Evolutionary conservation across 2,888 invertebrate species (phyloP).

Genomic region (Caenorhabditis parvicauda): DNA sequence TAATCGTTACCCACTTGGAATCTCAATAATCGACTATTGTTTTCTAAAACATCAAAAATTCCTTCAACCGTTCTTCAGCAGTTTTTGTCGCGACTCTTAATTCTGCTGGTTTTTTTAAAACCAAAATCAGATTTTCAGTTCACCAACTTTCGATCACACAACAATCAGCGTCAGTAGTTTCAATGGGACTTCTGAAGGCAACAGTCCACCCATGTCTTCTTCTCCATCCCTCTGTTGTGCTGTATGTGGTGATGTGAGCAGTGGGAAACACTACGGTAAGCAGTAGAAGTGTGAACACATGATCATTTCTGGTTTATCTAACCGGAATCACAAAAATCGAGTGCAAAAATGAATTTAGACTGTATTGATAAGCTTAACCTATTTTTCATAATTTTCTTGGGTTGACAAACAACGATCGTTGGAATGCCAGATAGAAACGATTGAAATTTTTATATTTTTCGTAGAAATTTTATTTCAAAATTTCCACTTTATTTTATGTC

Average conservation of each 20-base stretch:
- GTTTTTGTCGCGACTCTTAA: too few relatives aligned
- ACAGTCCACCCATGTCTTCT: conserved; percentile 30
- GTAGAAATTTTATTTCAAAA: too few relatives aligned
- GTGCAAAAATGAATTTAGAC: neutral
- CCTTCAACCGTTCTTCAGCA: too few relatives aligned
- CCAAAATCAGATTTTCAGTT: conserved; percentile 7
- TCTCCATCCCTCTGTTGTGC: conserved; percentile 45
- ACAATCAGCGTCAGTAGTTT: conserved; percentile 53
- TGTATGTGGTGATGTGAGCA: conserved; percentile 60
- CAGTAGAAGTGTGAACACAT: neutral
- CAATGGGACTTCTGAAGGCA: too few relatives aligned
- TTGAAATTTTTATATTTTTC: too few relatives aligned
- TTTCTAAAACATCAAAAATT: too few relatives aligned
- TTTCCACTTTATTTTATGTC: too few relatives aligned
- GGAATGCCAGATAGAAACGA: too few relatives aligned
- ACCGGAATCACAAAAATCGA: neutral
- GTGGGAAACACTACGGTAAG: conserved; percentile 61
- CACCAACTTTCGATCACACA: conserved; percentile 38
- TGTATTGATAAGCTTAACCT: neutral
- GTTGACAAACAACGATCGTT: too few relatives aligned
- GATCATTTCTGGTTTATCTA: neutral
- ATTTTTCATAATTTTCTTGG: conserved; percentile 13
- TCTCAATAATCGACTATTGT: too few relatives aligned
- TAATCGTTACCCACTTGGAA: too few relatives aligned
- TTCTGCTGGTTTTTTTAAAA: too few relatives aligned